phyloP scores from a whole-genome alignment of 2,113 vertebrate genomes.

The Pitta sordida region DNA sequence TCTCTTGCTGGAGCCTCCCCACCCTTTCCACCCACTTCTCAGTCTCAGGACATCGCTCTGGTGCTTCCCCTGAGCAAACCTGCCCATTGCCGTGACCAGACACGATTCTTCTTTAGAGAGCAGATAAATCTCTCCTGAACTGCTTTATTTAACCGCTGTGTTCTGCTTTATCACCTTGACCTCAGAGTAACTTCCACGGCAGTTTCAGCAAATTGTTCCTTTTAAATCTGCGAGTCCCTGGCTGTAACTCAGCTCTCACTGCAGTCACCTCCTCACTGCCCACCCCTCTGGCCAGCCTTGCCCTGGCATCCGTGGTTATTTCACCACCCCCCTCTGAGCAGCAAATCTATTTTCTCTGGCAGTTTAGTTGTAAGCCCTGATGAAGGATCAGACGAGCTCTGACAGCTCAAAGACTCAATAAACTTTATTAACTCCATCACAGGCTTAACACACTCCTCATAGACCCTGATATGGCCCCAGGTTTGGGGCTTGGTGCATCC shows the following conservation, averaged over 20 bases:
- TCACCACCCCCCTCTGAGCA: neutral
- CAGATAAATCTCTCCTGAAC: neutral
- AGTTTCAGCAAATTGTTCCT: neutral
- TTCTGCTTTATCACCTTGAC: neutral
- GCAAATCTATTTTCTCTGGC: neutral
- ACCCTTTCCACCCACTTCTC: neutral
- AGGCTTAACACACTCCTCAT: neutral
- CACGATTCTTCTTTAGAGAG: neutral
- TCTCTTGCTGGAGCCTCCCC: neutral
- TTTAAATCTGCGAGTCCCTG: neutral
- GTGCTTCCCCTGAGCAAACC: neutral
- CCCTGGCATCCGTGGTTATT: neutral
- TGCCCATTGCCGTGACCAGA: neutral
- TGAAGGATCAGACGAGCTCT: neutral
- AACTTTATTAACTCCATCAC: conserved; percentile 31
- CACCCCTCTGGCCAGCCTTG: neutral
- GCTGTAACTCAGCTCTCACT: neutral
- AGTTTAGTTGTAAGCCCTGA: neutral
- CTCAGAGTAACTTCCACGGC: neutral
- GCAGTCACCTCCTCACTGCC: neutral
- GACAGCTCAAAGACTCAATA: neutral
- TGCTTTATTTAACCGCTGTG: neutral
- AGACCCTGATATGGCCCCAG: neutral
- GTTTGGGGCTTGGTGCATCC: neutral
- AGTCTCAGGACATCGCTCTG: neutral